These are phyloP conservation scores for Trichacis sp. DNA, from an alignment of 2,888 invertebrate genomes.

Conservation along the genomic window DNA sequence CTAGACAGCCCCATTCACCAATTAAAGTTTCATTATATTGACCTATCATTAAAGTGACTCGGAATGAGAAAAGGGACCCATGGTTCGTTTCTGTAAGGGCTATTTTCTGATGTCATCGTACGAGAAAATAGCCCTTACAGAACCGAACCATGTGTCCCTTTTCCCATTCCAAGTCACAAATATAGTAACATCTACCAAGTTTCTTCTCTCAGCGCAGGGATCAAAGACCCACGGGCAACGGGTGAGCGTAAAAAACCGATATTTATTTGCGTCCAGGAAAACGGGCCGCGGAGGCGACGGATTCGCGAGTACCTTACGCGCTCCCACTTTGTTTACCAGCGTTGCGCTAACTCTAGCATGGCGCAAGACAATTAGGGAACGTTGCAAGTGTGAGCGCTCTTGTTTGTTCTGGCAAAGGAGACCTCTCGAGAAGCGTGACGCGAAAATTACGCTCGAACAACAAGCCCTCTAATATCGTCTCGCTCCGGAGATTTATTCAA, in stretches of 20 bases:
- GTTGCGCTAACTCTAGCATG: conserved; percentile 36
- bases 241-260: not conserved
- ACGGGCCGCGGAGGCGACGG: conserved; percentile 22
- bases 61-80: too few species aligned
- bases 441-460: not conserved
- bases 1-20: too few species aligned
- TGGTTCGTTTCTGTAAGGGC: too few species aligned
- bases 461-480: not conserved
- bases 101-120: too few species aligned
- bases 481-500: not conserved
- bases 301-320: conserved; percentile 27
- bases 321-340: conserved; percentile 40
- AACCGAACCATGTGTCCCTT: too few species aligned
- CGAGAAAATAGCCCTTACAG: too few species aligned
- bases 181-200: too few species aligned
- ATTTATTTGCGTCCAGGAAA: conserved; percentile 1
- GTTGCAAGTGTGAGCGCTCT: conserved; percentile 28
- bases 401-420: conserved; percentile 43
- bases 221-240: too few species aligned
- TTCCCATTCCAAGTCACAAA: too few species aligned
- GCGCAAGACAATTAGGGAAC: conserved; percentile 35
- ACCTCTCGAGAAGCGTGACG: conserved; percentile 14
- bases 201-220: too few species aligned
- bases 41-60: too few species aligned
- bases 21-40: too few species aligned